phyloP scores from a whole-genome alignment of 2,113 vertebrate species.

The Equus przewalskii region DNA sequence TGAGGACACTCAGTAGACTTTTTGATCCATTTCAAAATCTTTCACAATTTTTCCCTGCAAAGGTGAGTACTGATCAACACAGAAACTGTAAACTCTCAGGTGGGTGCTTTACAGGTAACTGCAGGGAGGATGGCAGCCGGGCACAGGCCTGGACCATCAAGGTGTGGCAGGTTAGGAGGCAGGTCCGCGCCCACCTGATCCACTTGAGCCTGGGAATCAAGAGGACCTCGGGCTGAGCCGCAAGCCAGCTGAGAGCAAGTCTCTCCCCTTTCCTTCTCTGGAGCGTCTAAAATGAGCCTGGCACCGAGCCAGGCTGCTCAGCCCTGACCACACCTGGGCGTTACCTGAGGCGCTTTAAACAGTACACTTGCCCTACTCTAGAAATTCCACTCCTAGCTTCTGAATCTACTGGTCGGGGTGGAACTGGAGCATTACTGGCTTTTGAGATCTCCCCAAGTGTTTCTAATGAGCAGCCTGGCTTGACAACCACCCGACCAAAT shows the following conservation, averaged over 20 bases:
- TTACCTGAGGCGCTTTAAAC: neutral
- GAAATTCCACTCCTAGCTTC: neutral
- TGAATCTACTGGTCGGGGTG: neutral
- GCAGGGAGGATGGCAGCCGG: neutral
- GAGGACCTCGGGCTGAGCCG: no score
- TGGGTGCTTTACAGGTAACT: rapidly evolving
- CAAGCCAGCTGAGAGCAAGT: neutral
- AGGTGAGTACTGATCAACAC: rapidly evolving
- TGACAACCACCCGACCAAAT: neutral
- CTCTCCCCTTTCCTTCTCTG: neutral
- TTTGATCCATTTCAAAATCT: neutral
- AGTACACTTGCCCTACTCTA: neutral
- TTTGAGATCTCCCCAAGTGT: neutral
- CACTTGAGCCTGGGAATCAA: neutral
- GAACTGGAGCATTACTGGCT: neutral
- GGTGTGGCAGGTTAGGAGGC: neutral
- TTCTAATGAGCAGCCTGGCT: neutral
- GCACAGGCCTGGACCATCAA: rapidly evolving
- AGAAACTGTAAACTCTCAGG: neutral
- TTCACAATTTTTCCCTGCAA: neutral
- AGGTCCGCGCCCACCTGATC: neutral
- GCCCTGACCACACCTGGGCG: neutral
- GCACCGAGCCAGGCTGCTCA: neutral
- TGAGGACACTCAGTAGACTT: rapidly evolving
- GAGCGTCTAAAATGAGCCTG: neutral